phyloP scores from a whole-genome alignment of 2,113 vertebrate genomes.

The Spheniscus mendiculus region DNA sequence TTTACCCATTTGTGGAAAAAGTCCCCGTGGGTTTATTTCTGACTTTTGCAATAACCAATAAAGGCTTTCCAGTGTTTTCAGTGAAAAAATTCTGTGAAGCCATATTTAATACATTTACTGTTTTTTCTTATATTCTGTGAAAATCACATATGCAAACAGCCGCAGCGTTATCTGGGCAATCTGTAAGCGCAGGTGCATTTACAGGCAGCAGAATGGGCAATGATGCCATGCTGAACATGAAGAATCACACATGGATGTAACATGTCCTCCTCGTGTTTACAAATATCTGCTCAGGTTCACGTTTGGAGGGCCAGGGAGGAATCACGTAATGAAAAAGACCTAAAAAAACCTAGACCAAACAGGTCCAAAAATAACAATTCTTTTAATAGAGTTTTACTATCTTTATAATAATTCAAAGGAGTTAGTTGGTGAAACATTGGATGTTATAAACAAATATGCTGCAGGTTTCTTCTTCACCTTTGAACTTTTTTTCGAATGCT shows the following conservation, averaged over 20 bases:
- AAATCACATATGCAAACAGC: not conserved
- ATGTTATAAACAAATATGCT: not conserved
- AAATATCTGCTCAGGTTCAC: not conserved
- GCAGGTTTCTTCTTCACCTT: not conserved
- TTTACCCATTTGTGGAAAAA: slow-evolving; percentile 29
- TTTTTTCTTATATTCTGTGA: not conserved
- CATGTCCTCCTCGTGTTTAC: not conserved
- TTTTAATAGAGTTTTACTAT: not conserved
- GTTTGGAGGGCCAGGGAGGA: not conserved
- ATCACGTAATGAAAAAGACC: not conserved
- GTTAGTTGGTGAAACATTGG: not conserved
- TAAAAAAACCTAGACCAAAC: not conserved
- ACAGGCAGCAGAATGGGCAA: not conserved
- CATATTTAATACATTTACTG: not conserved
- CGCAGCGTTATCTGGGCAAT: not conserved
- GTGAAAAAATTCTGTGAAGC: not conserved
- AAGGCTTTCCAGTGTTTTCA: not conserved
- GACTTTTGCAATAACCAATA: slow-evolving; percentile 12
- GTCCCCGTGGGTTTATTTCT: slow-evolving; percentile 14
- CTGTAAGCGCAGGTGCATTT: not conserved
- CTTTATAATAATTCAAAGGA: not conserved
- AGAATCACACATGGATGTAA: not conserved
- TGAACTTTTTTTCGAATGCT: not conserved
- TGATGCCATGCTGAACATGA: not conserved
- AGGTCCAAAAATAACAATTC: not conserved